A percentile compares a stretch with the other conserved stretches of the same genome.
phyloP scores from a whole-genome alignment of 2,888 invertebrate species.

The Caenorhabditis japonica region DNA sequence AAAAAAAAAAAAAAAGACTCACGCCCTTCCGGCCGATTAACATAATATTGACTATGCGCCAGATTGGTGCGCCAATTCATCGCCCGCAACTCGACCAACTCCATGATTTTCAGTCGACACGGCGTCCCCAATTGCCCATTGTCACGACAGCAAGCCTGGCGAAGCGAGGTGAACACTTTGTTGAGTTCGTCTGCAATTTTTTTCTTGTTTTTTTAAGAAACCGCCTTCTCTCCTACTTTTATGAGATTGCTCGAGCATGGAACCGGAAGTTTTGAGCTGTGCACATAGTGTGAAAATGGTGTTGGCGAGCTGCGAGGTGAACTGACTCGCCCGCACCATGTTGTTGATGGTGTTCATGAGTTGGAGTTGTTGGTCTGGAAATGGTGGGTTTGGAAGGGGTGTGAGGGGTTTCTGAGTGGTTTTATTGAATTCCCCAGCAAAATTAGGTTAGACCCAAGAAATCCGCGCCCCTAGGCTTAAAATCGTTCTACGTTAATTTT shows the following conservation, averaged over 20 bases:
- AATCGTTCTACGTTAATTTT: too few relatives aligned
- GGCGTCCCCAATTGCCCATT: constrained; percentile 86
- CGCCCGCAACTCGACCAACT: constrained; percentile 92
- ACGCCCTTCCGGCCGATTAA: constrained; percentile 70
- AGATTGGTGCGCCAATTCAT: constrained; percentile 89
- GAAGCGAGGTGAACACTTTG: constrained; percentile 73
- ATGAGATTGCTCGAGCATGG: constrained; percentile 71
- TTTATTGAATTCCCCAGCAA: too few relatives aligned
- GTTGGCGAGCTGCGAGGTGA: constrained; percentile 70
- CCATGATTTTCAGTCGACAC: constrained; percentile 84
- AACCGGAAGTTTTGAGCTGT: constrained; percentile 72
- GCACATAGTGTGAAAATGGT: constrained; percentile 73
- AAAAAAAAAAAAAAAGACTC: too few relatives aligned
- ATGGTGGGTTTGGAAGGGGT: too few relatives aligned
- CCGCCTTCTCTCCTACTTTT: constrained; percentile 62
- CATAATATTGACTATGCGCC: constrained; percentile 75
- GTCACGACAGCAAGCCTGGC: constrained; percentile 76
- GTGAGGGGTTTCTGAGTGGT: too few relatives aligned
- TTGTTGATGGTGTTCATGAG: constrained; percentile 71
- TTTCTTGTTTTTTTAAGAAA: neutral
- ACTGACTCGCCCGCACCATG: constrained; percentile 69
- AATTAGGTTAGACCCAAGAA: too few relatives aligned
- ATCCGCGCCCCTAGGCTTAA: too few relatives aligned
- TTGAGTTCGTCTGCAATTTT: constrained; percentile 71
- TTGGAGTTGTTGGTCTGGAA: constrained; percentile 70